These are phyloP conservation scores for Megaleporinus macrocephalus DNA, from an alignment of 2,113 vertebrate species.

Conservation along the genomic window DNA sequence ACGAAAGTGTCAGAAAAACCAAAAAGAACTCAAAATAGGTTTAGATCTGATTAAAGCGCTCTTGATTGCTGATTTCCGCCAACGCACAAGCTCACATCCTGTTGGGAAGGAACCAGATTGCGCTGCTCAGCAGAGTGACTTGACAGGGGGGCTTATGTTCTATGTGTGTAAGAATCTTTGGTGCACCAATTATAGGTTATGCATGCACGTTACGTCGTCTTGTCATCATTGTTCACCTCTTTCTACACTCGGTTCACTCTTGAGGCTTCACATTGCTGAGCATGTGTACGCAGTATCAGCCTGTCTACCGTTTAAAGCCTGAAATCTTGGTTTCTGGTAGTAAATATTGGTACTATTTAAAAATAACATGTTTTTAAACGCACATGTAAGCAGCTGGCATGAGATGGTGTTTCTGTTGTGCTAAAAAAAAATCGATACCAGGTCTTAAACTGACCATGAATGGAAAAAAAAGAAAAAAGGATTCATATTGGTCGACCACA, in stretches of 20 bases:
- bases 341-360: too few relatives aligned
- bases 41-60: background rate
- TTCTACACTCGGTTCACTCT: background rate
- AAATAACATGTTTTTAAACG: too few relatives aligned
- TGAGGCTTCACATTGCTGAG: too few relatives aligned
- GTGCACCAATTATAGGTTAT: background rate
- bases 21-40: background rate
- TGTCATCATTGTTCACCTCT: background rate
- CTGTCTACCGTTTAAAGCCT: too few relatives aligned
- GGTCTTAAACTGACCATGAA: background rate
- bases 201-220: background rate
- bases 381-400: too few relatives aligned
- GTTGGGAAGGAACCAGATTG: constrained; percentile 38
- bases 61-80: constrained; percentile 8
- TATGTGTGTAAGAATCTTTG: background rate
- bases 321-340: too few relatives aligned
- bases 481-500: background rate
- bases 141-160: constrained; percentile 11
- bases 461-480: too few relatives aligned
- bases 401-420: background rate
- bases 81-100: constrained; percentile 46
- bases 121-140: constrained; percentile 8
- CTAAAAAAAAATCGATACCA: background rate
- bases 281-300: too few relatives aligned
- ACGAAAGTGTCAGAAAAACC: background rate